Evolutionary conservation across 30 jellyfish, hydroid and myxozoan genomes (phyloP).

Genomic region (Phacellophora camtschatica): DNA sequence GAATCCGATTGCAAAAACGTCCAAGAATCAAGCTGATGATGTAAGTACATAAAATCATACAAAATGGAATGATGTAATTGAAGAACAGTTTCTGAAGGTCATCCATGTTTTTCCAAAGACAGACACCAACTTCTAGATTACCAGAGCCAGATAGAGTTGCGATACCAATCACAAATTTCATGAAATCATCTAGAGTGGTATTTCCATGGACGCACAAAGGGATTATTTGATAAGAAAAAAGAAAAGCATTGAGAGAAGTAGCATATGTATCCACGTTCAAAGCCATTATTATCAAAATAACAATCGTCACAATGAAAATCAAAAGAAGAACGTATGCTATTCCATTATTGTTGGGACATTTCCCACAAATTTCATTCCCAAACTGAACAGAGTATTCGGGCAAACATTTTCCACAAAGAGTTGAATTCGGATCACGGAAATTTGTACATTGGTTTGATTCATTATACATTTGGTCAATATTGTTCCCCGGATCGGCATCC

Average conservation of each 20-base stretch:
- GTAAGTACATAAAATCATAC: constrained; percentile 53
- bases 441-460: constrained; percentile 28
- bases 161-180: constrained; percentile 26
- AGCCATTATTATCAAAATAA: constrained; percentile 38
- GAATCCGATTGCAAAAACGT: constrained; percentile 11
- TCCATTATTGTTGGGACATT: constrained; percentile 31
- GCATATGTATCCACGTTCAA: constrained; percentile 71
- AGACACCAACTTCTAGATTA: constrained; percentile 20
- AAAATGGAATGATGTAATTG: constrained; percentile 65
- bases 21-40: not conserved
- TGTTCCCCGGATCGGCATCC: not conserved
- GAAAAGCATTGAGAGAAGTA: constrained; percentile 67
- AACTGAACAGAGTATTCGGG: constrained; percentile 43
- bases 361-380: constrained; percentile 65
- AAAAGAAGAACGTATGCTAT: constrained; percentile 18
- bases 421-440: constrained; percentile 56
- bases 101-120: constrained; percentile 68
- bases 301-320: not conserved
- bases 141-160: constrained; percentile 64
- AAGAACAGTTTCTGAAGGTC: constrained; percentile 46
- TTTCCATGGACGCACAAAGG: constrained; percentile 47
- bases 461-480: constrained; percentile 17
- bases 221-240: constrained; percentile 72
- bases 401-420: constrained; percentile 66
- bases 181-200: constrained; percentile 31